These are phyloP conservation scores for Clarias batrachus DNA, from an alignment of 2,113 vertebrate genomes.

Conservation along the genomic window DNA sequence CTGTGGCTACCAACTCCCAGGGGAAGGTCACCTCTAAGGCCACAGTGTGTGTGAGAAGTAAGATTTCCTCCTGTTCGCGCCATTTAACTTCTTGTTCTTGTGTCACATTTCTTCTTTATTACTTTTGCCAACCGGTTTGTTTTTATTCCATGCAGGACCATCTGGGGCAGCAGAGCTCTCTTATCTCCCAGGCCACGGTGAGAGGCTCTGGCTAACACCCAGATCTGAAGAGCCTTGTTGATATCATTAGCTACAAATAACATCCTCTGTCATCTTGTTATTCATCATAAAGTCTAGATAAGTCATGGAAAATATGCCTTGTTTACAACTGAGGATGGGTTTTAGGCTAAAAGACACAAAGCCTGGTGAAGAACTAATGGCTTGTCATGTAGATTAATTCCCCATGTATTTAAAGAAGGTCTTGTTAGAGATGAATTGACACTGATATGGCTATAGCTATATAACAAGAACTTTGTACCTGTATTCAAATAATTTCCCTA, in stretches of 20 bases:
- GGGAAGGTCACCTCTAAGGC: slow-evolving; percentile 85
- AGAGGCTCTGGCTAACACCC: slow-evolving; percentile 59
- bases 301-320: slow-evolving; percentile 59
- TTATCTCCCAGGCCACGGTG: slow-evolving; percentile 67
- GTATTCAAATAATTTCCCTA: not conserved
- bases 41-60: slow-evolving; percentile 84
- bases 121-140: not conserved
- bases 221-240: slow-evolving; percentile 32
- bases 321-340: slow-evolving; percentile 11
- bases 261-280: not conserved
- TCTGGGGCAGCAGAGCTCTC: slow-evolving; percentile 75
- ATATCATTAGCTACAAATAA: slow-evolving; percentile 58
- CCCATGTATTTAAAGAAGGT: not conserved
- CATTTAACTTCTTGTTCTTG: not conserved
- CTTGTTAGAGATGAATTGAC: not conserved
- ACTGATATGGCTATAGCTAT: not conserved
- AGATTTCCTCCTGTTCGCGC: slow-evolving; percentile 55
- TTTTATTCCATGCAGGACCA: slow-evolving; percentile 71
- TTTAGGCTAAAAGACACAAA: slow-evolving; percentile 30
- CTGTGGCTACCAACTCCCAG: slow-evolving; percentile 83
- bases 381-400: not conserved
- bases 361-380: slow-evolving; percentile 7
- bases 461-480: too few species aligned
- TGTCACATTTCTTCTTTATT: not conserved
- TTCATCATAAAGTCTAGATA: slow-evolving; percentile 50